Evolutionary conservation across 2,888 invertebrate species (phyloP).

Genomic region (Drosophila acutilabella): DNA sequence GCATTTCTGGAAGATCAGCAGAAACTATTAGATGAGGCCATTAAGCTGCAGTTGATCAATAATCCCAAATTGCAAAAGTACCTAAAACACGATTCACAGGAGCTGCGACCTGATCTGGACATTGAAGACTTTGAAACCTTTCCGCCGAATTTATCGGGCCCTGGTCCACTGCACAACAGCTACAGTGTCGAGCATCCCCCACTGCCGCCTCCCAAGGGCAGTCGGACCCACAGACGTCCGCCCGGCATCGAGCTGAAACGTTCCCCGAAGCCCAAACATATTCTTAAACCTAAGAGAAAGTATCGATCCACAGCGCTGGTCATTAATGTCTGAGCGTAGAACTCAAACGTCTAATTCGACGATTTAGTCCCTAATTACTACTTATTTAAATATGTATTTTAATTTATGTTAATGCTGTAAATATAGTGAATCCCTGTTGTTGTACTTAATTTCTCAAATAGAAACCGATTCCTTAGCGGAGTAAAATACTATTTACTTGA

Average conservation of each 20-base stretch:
- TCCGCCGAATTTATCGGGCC: slow-evolving; percentile 67
- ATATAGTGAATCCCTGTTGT: slow-evolving; percentile 33
- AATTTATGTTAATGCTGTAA: slow-evolving; percentile 48
- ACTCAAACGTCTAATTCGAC: neutral
- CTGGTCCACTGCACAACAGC: slow-evolving; percentile 57
- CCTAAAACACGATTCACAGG: slow-evolving; percentile 72
- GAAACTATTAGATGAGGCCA: slow-evolving; percentile 78
- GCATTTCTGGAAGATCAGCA: slow-evolving; percentile 81
- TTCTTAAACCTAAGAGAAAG: slow-evolving; percentile 73
- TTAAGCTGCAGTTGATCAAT: slow-evolving; percentile 78
- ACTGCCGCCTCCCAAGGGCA: slow-evolving; percentile 48
- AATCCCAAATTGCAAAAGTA: slow-evolving; percentile 81
- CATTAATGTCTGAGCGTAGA: slow-evolving; percentile 68
- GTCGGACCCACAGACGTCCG: slow-evolving; percentile 73
- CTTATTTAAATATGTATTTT: slow-evolving; percentile 54
- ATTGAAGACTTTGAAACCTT: slow-evolving; percentile 77
- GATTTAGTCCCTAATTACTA: slow-evolving; percentile 2
- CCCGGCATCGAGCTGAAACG: slow-evolving; percentile 62
- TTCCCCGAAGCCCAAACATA: slow-evolving; percentile 62
- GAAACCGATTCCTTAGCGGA: too few species aligned
- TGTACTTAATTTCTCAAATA: slow-evolving; percentile 2
- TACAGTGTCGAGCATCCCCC: slow-evolving; percentile 63
- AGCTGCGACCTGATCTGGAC: slow-evolving; percentile 68
- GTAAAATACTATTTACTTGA: too few species aligned
- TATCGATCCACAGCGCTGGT: slow-evolving; percentile 80